Evolutionary conservation across 92 coral and sea anemone species (phyloP), one percentile per base, ranked within the genome.

Genomic region (Bergia puertoricense): DNA sequence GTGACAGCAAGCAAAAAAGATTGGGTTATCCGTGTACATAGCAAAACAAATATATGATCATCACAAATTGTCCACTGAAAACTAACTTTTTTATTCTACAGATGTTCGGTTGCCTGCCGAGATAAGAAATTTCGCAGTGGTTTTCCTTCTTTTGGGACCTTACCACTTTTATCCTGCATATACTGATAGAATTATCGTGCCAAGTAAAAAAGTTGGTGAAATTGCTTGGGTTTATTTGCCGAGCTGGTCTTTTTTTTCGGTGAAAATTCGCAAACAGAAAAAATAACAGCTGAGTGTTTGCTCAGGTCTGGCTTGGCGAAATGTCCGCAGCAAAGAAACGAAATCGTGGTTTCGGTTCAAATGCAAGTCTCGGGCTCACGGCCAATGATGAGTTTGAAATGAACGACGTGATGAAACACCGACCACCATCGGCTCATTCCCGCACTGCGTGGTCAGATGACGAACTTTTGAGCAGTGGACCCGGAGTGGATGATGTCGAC

Each of bases 391-490:
- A 84, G n/a, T 84, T 84, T 84, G 87, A 84, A 84, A 46, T 84
- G 79, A 45, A 76, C 79, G 87, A 84, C 65, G 79, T 84, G 1
- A 65, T 91, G 85, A 81, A 89, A 51, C 38, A 81, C 59, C 80
- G 93, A 38, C 90, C 93, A 0, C 90, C 90, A 11, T 91, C 93
- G 30, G 74, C 93, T 76, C 88, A 91, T 68, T 91, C 93, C 23
- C 85, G 90, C 59, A 91, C 59, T 37, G 93, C 93, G 6, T 91
- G 93, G 93, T 75, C 89, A 8, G 87, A 84, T 46, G 90, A 86
- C 65, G 83, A 91, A 56, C 72, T 81, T 4, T 77, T 81, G 69
- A 88, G 78, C 65, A 82, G 86, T 38, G 87, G 56, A 2, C 87
- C 79, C 0, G 87, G 87, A 45, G 87, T 73, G 10, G 90, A 86